Evolutionary conservation across 2,888 invertebrate genomes (phyloP), one percentile per base, ranked within the genome.

Genomic region (Heliconius ismenius): DNA sequence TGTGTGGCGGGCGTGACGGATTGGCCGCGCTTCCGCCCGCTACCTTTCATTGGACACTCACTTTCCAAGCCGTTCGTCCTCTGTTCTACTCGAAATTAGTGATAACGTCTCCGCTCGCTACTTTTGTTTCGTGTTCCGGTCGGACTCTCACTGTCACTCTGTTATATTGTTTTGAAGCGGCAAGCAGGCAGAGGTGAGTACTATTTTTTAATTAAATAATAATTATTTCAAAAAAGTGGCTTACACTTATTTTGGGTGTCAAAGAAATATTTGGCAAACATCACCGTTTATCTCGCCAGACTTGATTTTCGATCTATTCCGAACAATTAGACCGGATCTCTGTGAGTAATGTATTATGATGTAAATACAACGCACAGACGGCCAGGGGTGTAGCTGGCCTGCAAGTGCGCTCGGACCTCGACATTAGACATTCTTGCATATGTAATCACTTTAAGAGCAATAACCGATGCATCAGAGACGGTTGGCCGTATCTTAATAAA

Each of bases 71-170:
- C 76, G 78, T 79, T 77, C 81, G 79, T 81, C 63, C 78, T 75
- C 76, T 81, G 67, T 77, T 75, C 79, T 78, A 80, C 82, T 83
- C 83, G 83, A 85, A 82, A 85, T 86, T 85, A 81, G 87, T 86
- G 88, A 86, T 87, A 74, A 87, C 86, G 85, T 87, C 85, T 82
- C 82, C 81, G 80, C 82, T 86, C 86, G 18, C 49, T 79, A 81
- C 86, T 85, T 87, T 62, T 87, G 86, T 89, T 88, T 86, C 77
- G 83, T 83, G 84, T 86, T 86, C 84, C 84, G 85, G 82, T 86
- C 87, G 91, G 88, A 91, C 91, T 87, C 88, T 89, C 87, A 87
- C 90, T 89, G 91, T 91, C 91, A 90, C 89, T 91, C 88, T 92
- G 90, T 91, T 78, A 90, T 85, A 87, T 88, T 89, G 88, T 90